These are phyloP conservation scores for Sesia apiformis DNA, from an alignment of 2,888 invertebrate genomes.

Conservation along the genomic window DNA sequence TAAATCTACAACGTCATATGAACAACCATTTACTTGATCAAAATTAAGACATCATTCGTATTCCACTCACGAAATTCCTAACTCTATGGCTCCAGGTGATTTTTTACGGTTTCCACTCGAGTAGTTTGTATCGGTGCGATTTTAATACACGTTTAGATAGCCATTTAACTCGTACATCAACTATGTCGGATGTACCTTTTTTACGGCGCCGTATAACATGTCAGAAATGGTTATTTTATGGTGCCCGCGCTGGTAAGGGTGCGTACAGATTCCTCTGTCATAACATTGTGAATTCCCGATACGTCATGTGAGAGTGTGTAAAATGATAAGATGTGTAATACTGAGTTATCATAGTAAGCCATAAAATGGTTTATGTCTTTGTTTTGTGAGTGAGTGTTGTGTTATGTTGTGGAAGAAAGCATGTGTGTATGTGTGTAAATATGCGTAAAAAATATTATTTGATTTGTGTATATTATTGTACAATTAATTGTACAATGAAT, in stretches of 20 bases:
- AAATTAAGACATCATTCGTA: no score
- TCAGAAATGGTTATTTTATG: slow-evolving; percentile 70
- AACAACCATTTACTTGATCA: no score
- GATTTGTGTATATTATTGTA: no score
- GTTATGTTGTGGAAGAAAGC: no score
- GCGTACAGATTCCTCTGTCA: slow-evolving; percentile 56
- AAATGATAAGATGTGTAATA: slow-evolving; percentile 39
- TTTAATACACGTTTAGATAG: slow-evolving; percentile 66
- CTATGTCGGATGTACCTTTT: slow-evolving; percentile 48
- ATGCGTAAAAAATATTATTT: no score
- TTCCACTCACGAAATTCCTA: slow-evolving; percentile 10
- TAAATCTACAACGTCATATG: no score
- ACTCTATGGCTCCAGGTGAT: slow-evolving; percentile 28
- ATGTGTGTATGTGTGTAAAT: neutral
- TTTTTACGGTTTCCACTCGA: slow-evolving; percentile 65
- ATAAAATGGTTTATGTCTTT: slow-evolving; percentile 31
- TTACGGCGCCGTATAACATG: slow-evolving; percentile 65
- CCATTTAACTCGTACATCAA: slow-evolving; percentile 60
- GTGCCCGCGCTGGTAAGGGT: slow-evolving; percentile 35
- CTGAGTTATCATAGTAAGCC: slow-evolving; percentile 29
- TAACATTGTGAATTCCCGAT: slow-evolving; percentile 67
- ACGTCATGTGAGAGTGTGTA: slow-evolving; percentile 34
- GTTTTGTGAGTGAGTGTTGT: slow-evolving; percentile 3
- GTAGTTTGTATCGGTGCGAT: slow-evolving; percentile 66
- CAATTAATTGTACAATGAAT: no score